Evolutionary conservation across 2,888 invertebrate species (phyloP), one percentile per base, ranked within the genome.

Genomic region (Tetrapedia diversipes): DNA sequence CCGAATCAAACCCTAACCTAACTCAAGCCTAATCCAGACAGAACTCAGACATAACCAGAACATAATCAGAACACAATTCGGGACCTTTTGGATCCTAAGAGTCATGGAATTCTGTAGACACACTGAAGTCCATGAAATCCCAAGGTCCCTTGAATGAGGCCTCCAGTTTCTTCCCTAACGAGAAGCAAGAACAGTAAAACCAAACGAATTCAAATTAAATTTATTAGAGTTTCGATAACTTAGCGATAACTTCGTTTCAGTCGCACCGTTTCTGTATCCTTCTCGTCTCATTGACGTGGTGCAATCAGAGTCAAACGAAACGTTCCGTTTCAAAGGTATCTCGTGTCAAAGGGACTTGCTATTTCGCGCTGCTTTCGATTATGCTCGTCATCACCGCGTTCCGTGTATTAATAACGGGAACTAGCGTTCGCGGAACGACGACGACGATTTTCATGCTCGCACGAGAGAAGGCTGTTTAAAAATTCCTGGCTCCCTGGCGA

Each of bases 251-350:
- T 49, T 32, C 8, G 27, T 22, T 53, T 68, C 59, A 2, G 19
- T 39, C 39, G 49, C 27, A 22, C 32, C 32, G 53, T 41, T 47
- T 63, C 57, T 4, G 14, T 4, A 29, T 69, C 32, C 53, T 16
- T 27, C 32, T 47, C 39, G 41, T 34, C 41, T 49, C 61, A 49
- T 65, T 66, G 29, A 57, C 59, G n/a, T n/a, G 49, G 32, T 67
- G 49, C 74, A 70, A 69, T 81, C 69, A 72, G 49, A 43, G 54
- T 16, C 41, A 43, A 27, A 45, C 66, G 59, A 68, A 76, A 65
- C 68, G 47, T 67, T 45, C 77, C 37, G 27, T 80, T 56, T 69
- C 56, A 67, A 69, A 72, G 68, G 56, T 57, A 69, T 71, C 32
- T 51, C 14, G 45, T 47, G 69, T 80, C 60, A 69, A 74, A 80